These are phyloP conservation scores for Yponomeuta malinellus DNA, from an alignment of 2,888 invertebrate genomes.

Conservation along the genomic window DNA sequence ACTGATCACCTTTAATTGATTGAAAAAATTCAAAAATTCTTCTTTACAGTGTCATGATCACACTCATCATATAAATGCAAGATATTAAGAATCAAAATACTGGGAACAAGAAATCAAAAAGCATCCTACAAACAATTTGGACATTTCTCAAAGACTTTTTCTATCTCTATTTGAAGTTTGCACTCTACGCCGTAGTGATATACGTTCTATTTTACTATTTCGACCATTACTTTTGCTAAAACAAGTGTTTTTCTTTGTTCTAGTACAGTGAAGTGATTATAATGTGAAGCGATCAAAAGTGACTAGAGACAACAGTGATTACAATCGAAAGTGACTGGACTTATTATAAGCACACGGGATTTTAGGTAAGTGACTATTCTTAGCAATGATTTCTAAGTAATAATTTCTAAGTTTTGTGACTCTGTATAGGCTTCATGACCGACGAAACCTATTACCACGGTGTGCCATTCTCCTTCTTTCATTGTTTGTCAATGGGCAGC, in stretches of 20 bases:
- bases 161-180: constrained; percentile 57
- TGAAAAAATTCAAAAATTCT: constrained; percentile 24
- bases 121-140: constrained; percentile 34
- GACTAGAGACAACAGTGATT: constrained; percentile 11
- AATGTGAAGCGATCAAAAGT: constrained; percentile 45
- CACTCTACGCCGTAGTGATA: constrained; percentile 53
- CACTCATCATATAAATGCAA: constrained; percentile 17
- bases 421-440: too few species aligned
- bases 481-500: too few species aligned
- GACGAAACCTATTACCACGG: too few species aligned
- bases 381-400: too few species aligned
- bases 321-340: constrained; percentile 7
- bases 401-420: too few species aligned
- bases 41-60: constrained; percentile 10
- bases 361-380: constrained; percentile 3
- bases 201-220: constrained; percentile 60
- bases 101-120: background rate
- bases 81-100: constrained; percentile 21
- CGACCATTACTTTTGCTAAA: constrained; percentile 58
- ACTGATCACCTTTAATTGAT: too few species aligned
- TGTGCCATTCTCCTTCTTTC: too few species aligned
- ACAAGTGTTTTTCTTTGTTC: constrained; percentile 21
- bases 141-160: constrained; percentile 52
- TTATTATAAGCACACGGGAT: background rate
- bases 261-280: constrained; percentile 28